Conservation (phyloP, 1,140 invertebrate genomes). For the Xylocopa sonorina region DNA sequence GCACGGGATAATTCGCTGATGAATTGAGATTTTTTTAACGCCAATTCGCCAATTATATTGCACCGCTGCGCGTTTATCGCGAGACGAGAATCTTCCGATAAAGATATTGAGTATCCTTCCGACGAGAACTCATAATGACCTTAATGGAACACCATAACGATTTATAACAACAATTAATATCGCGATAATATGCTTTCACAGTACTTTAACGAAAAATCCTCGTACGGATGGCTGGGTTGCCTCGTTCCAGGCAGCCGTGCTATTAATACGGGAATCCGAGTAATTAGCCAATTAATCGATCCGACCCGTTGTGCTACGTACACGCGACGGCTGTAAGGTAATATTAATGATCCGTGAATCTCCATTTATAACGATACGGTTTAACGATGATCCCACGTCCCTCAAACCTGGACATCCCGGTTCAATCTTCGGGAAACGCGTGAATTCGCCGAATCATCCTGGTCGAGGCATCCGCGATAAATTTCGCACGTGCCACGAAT, state of each 20-base stretch:
- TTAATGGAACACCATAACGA: too few species aligned
- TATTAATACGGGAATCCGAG: constrained; percentile 59
- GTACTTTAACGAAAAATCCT: neutral
- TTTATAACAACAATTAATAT: too few species aligned
- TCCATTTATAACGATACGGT: constrained; percentile 62
- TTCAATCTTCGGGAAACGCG: constrained; percentile 32
- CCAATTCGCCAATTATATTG: too few species aligned
- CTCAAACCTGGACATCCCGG: constrained; percentile 31
- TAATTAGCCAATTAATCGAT: constrained; percentile 68
- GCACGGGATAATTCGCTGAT: too few species aligned
- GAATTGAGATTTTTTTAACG: too few species aligned
- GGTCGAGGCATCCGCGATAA: neutral
- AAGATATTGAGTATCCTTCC: too few species aligned
- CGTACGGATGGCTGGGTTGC: neutral
- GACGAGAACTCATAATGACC: neutral
- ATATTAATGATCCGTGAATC: constrained; percentile 65
- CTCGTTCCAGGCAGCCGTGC: constrained; percentile 20
- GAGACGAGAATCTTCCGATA: too few species aligned
- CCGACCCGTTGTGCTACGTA: constrained; percentile 35
- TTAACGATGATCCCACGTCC: constrained; percentile 50
- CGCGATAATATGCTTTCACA: too few species aligned
- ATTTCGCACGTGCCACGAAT: constrained; percentile 32
- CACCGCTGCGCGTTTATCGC: too few species aligned
- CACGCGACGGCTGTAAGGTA: constrained; percentile 36
- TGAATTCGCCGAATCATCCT: constrained; percentile 17